Percentiles rank a stretch among this genome's conserved stretches.
phyloP scores from a whole-genome alignment of 2,888 invertebrate genomes.

The Himalopsyche tibetana region DNA sequence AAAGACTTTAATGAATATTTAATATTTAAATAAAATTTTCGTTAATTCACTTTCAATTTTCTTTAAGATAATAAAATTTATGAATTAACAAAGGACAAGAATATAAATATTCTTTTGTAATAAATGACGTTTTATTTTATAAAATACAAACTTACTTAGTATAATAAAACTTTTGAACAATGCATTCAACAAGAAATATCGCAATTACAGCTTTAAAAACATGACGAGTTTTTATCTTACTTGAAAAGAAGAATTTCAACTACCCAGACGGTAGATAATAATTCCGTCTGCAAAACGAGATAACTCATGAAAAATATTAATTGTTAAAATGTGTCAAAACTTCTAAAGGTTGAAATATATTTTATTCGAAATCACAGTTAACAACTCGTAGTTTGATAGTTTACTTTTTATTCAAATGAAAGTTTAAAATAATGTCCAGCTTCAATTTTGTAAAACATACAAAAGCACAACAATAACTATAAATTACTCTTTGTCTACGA shows the following conservation, averaged over 20 bases:
- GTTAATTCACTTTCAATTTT: too few relatives aligned
- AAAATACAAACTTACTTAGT: not conserved
- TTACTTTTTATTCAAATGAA: too few relatives aligned
- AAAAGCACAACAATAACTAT: too few relatives aligned
- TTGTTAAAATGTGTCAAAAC: not conserved
- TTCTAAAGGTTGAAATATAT: not conserved
- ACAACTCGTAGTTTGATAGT: not conserved
- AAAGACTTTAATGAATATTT: too few relatives aligned
- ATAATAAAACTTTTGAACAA: not conserved
- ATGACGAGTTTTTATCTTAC: not conserved
- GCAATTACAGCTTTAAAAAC: not conserved
- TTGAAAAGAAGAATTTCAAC: not conserved
- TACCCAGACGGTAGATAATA: not conserved
- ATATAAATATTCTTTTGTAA: too few relatives aligned
- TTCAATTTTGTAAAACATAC: too few relatives aligned
- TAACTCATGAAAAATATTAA: not conserved
- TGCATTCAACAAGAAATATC: constrained; percentile 8
- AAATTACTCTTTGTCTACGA: too few relatives aligned
- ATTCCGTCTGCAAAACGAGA: not conserved
- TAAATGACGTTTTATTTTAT: not conserved
- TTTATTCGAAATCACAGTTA: not conserved
- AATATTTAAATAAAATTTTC: too few relatives aligned
- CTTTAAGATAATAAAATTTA: too few relatives aligned
- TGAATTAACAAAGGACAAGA: too few relatives aligned
- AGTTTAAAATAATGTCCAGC: too few relatives aligned